A percentile compares a stretch with the other conserved stretches of the same genome.
Conservation (phyloP, 2,113 vertebrate genomes). For the Nothocercus nigrocapillus region DNA sequence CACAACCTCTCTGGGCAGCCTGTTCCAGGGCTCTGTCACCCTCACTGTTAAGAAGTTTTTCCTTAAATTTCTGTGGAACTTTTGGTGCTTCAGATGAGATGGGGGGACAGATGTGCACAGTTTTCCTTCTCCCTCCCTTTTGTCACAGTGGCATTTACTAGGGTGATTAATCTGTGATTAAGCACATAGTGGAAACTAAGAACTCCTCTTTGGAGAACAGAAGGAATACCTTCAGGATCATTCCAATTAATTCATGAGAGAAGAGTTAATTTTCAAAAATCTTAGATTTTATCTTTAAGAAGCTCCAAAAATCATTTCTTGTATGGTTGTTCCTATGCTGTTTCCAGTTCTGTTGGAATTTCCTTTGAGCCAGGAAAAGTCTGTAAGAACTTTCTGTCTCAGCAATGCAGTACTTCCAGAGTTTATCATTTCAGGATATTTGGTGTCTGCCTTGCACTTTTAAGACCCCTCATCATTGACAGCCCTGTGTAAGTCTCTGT, state of each 20-base stretch:
- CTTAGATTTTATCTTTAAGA: background rate
- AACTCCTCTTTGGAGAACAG: background rate
- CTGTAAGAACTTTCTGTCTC: background rate
- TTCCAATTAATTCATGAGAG: background rate
- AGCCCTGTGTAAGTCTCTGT: background rate
- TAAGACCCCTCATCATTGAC: background rate
- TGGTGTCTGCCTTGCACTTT: background rate
- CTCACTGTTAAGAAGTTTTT: no score
- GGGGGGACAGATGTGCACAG: background rate
- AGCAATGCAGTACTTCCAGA: background rate
- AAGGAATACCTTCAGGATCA: background rate
- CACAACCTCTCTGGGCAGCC: no score
- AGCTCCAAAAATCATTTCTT: background rate
- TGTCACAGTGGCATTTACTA: background rate
- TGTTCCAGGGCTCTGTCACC: no score
- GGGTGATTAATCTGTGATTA: background rate
- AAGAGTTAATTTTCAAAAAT: background rate
- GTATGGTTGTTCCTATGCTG: background rate
- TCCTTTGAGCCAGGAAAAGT: background rate
- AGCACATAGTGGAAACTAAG: background rate
- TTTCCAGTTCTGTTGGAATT: background rate
- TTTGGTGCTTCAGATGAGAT: background rate
- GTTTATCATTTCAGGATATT: background rate
- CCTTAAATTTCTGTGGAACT: no score
- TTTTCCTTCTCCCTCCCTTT: background rate